phyloP scores from a whole-genome alignment of 2,888 invertebrate genomes.

The Amphimallon solstitiale region DNA sequence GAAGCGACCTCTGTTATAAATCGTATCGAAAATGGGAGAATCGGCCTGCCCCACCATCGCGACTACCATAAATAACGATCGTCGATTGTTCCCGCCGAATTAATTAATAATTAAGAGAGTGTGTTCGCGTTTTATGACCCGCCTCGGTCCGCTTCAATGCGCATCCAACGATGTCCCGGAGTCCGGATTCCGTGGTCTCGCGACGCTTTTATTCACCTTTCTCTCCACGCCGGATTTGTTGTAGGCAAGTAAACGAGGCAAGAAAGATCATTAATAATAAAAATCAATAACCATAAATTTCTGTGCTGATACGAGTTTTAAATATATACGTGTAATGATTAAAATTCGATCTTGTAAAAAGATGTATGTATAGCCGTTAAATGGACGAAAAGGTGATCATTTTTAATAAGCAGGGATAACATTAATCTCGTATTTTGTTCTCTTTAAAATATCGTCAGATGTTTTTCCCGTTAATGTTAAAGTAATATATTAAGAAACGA shows the following conservation, averaged over 20 bases:
- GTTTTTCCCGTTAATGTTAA: no score
- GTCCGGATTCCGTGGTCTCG: neutral
- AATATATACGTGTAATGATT: conserved; percentile 36
- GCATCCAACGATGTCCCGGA: conserved; percentile 19
- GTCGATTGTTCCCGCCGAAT: conserved; percentile 34
- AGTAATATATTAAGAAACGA: no score
- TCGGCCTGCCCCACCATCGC: conserved; percentile 18
- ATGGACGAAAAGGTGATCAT: no score
- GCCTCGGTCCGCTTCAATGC: conserved; percentile 25
- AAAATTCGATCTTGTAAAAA: conserved; percentile 14
- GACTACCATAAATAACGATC: conserved; percentile 33
- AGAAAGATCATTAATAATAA: conserved; percentile 30
- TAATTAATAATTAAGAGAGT: conserved; percentile 32
- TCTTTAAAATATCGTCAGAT: no score
- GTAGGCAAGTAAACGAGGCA: conserved; percentile 12
- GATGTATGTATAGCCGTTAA: no score
- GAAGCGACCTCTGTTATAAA: conserved; percentile 21
- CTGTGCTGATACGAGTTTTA: conserved; percentile 38
- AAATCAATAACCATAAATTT: conserved; percentile 38
- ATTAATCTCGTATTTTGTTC: no score
- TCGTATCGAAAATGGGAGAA: conserved; percentile 12
- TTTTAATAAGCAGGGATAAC: no score
- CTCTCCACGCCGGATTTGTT: neutral
- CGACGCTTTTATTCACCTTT: neutral
- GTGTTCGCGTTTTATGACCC: conserved; percentile 32